Base-by-base conservation (phyloP, 2,797 vertebrate genomes). In the Glossophaga mutica region DNA sequence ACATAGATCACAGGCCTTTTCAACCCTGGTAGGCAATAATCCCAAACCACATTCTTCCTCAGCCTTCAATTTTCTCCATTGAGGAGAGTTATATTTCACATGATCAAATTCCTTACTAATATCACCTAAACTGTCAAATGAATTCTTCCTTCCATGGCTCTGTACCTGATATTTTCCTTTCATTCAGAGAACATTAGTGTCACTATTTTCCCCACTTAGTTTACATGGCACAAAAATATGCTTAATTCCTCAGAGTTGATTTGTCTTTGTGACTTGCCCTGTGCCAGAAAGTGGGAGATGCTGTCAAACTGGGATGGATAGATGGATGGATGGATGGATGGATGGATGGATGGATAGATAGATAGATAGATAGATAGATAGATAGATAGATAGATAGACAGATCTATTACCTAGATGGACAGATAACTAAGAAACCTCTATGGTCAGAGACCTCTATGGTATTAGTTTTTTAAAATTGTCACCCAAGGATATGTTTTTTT, bases 41-140 rank as follows among this genome's bases (percentile, higher is more conserved):
- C 71, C 85, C 57, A 89, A 78, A 87, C 50, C 19, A 26, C 1
- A n/a, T 94, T 82, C 93, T 94, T 16, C 68, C 67, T 96, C 5
- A 74, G 67, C 48, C 37, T 87, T 92, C 50, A 26, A 14, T 87
- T 92, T 94, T 90, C 44, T 86, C 62, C 86, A 14, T 76, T 87
- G 44, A 92, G 79, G 42, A 91, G 11, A 84, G 7, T 79, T 24
- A 83, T 81, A 87, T 62, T 90, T 94, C 73, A 95, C 48, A 95
- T 39, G 71, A 77, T 93, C 46, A 74, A 39, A 91, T 84, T 73
- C 26, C 26, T 73, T 94, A 83, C 52, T 90, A 88, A 50, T 50
- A 26, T 89, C 62, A 79, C 19, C 84, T 79, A 93, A 89, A 37
- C 18, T 7, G 70, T 91, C 46, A 71, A 16, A 87, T 37, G 68